Evolutionary conservation across 2,888 invertebrate species (phyloP), one percentile per base, ranked within the genome.

Genomic region (Idaea biselata): DNA sequence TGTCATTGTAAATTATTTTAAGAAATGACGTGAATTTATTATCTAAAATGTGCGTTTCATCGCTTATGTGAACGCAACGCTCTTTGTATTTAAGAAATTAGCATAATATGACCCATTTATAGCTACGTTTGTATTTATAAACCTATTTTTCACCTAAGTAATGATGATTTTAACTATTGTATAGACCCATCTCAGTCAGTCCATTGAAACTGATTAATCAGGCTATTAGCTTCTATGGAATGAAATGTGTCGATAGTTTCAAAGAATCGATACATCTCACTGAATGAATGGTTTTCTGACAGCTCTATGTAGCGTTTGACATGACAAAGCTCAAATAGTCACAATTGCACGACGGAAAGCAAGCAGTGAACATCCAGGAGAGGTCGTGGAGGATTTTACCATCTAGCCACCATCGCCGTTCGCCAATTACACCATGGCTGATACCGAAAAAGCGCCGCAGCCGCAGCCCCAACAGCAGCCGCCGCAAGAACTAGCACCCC

Each of bases 391-490:
- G 95, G 94, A 94, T 94, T 94, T 94, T 94, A 94, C 94, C 93
- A 93, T 93, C 93, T 93, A 91, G 90, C 92, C 93, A 94, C 94
- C 94, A 94, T 94, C 95, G 94, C 94, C 95, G 94, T 94, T 94
- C 94, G 94, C 94, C 94, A 95, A 95, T 94, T 94, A 95, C 95
- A 95, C 95, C 96, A 98, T 98, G 98, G 97, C 97, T 96, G 98
- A 98, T 96, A 96, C 97, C 95, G 97, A 97, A 94, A 96, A 96
- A 93, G 95, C 95, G 94, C 95, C 95, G 94, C 93, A 95, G 94
- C 90, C 94, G 94, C 93, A 93, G 89, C 92, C 89, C 80, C 91
- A 92, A 82, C 92, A 86, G 79, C 86, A 95, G 93, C 95, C 94
- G 93, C 94, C 95, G 76, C 87, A 84, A 76, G 83, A 95, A 91